Evolutionary conservation across 2,888 invertebrate species (phyloP).

Genomic region (Lobophora halterata): DNA sequence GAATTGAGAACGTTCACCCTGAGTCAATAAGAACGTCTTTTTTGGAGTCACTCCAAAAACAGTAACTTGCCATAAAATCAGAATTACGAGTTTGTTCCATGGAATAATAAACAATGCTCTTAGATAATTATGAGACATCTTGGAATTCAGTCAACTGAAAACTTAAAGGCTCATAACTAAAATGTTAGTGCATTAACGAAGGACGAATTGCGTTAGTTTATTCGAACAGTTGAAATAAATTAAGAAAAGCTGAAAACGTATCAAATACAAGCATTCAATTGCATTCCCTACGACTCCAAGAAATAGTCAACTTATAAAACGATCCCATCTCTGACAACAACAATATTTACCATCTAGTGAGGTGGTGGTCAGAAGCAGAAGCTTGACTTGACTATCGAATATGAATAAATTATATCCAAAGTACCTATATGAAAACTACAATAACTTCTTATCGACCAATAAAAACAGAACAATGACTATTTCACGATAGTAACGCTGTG

Average conservation of each 20-base stretch:
- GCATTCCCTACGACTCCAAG: not conserved
- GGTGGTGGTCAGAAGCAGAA: no score
- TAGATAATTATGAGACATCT: conserved; percentile 15
- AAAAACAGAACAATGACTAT: conserved; percentile 35
- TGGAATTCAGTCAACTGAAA: conserved; percentile 5
- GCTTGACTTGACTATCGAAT: no score
- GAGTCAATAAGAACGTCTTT: conserved; percentile 48
- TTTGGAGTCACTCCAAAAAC: conserved; percentile 66
- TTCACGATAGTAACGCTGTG: conserved; percentile 29
- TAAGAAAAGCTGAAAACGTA: conserved; percentile 26
- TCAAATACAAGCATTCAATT: conserved; percentile 20
- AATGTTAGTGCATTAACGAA: conserved; percentile 16
- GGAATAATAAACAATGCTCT: conserved; percentile 17
- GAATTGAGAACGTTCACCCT: conserved; percentile 61
- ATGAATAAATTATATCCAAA: no score
- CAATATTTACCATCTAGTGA: no score
- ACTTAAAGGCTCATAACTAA: conserved; percentile 6
- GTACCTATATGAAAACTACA: conserved; percentile 24
- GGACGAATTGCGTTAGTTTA: conserved; percentile 20
- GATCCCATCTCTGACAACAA: no score
- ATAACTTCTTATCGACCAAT: conserved; percentile 27
- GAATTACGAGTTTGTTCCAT: conserved; percentile 16
- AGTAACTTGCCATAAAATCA: conserved; percentile 40
- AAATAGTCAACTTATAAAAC: no score
- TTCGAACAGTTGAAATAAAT: conserved; percentile 16